Conservation (phyloP, 2,888 invertebrate species). For the Cataglyphis livida region DNA sequence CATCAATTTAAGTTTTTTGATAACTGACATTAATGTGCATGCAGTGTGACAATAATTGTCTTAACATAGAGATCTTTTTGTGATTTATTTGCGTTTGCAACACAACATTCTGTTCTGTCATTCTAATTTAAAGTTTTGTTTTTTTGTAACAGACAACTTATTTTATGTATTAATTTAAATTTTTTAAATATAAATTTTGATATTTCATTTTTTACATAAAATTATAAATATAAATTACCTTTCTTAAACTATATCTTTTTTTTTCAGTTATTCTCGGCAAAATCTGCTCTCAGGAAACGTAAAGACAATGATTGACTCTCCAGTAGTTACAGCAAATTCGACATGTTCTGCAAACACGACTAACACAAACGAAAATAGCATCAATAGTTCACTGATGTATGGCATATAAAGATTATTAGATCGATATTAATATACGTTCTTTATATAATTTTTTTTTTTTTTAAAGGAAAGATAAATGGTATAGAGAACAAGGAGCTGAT, state of each 20-base stretch:
- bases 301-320: constrained; percentile 87
- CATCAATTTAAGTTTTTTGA: constrained; percentile 46
- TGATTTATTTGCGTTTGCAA: constrained; percentile 42
- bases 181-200: neutral
- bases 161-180: neutral
- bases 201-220: constrained; percentile 45
- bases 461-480: constrained; percentile 80
- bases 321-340: constrained; percentile 73
- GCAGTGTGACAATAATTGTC: constrained; percentile 35
- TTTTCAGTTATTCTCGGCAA: constrained; percentile 94
- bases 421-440: neutral
- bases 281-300: constrained; percentile 92
- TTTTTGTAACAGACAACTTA: constrained; percentile 20
- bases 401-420: constrained; percentile 46
- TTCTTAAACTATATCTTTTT: constrained; percentile 17
- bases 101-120: neutral
- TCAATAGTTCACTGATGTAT: constrained; percentile 76
- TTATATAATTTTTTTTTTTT: constrained; percentile 31
- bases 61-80: constrained; percentile 39
- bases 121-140: neutral
- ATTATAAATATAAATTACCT: neutral
- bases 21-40: constrained; percentile 56
- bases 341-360: constrained; percentile 72
- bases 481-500: constrained; percentile 80
- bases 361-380: constrained; percentile 63